Conservation (phyloP, 2,888 invertebrate species). For the Drosophila nr. perissopoda region DNA sequence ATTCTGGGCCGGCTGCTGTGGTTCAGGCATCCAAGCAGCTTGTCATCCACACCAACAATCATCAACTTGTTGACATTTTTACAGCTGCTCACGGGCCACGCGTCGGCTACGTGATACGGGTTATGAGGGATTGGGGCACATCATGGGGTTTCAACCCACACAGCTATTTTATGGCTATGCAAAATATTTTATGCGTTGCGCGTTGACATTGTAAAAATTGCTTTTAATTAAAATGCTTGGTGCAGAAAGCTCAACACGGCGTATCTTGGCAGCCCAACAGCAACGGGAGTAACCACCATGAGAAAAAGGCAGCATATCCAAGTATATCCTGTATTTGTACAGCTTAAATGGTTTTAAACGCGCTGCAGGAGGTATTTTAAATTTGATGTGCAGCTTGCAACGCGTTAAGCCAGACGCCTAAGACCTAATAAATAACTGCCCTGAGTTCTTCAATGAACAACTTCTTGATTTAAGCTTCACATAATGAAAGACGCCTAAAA, state of each 20-base stretch:
- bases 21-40: constrained; percentile 32
- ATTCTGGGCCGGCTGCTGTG: neutral
- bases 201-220: constrained; percentile 67
- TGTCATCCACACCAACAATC: constrained; percentile 65
- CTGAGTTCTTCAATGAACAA: neutral
- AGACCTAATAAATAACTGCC: neutral
- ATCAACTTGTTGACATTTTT: constrained; percentile 77
- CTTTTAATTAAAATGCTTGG: constrained; percentile 70
- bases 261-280: neutral
- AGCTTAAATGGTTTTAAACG: neutral
- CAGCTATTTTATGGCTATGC: constrained; percentile 51
- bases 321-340: neutral
- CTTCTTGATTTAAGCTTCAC: too few relatives aligned
- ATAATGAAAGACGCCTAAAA: neutral
- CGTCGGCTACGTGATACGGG: constrained; percentile 25
- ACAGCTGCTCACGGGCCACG: constrained; percentile 32
- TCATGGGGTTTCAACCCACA: neutral
- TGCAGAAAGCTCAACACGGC: constrained; percentile 29
- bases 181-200: constrained; percentile 55
- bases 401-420: neutral
- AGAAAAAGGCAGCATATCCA: neutral
- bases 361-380: neutral
- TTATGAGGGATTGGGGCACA: neutral
- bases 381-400: neutral
- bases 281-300: neutral